Percentiles rank a stretch among this genome's conserved stretches.
These are phyloP conservation scores for Pseudomyrmex flavicornis DNA, from an alignment of 1,140 invertebrate genomes.

Conservation along the genomic window DNA sequence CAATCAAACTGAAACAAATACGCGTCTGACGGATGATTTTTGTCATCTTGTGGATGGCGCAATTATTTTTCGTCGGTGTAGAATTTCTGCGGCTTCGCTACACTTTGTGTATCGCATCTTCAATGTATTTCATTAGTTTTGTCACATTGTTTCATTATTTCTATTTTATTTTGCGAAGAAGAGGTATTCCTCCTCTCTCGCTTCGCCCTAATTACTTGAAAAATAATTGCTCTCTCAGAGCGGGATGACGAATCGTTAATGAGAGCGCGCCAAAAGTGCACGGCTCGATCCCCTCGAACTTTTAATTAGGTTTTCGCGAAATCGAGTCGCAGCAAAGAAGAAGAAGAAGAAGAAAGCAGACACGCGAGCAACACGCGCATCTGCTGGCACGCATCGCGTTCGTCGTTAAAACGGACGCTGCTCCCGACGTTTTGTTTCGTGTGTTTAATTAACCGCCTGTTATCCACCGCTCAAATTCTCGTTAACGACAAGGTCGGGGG, in stretches of 20 bases:
- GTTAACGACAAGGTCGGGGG: slow-evolving; percentile 48
- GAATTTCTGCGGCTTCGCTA: too few relatives aligned
- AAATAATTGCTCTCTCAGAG: slow-evolving; percentile 32
- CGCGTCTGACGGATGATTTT: too few relatives aligned
- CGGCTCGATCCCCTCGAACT: slow-evolving; percentile 39
- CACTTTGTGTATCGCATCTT: neutral
- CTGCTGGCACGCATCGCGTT: slow-evolving; percentile 46
- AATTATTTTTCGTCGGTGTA: too few relatives aligned
- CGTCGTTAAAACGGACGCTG: slow-evolving; percentile 49
- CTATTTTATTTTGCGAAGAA: slow-evolving; percentile 24
- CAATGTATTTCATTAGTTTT: too few relatives aligned
- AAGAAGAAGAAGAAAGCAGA: slow-evolving; percentile 4
- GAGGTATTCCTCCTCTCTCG: neutral
- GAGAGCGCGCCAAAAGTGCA: slow-evolving; percentile 66
- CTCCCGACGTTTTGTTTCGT: slow-evolving; percentile 75
- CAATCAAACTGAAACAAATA: too few relatives aligned
- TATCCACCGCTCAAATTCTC: slow-evolving; percentile 63
- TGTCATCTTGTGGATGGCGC: too few relatives aligned
- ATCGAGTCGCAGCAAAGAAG: slow-evolving; percentile 37
- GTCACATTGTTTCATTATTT: too few relatives aligned
- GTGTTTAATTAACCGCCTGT: slow-evolving; percentile 78
- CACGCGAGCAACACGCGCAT: slow-evolving; percentile 61
- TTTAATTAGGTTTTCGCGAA: slow-evolving; percentile 71
- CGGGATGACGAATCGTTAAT: slow-evolving; percentile 79
- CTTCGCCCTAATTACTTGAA: slow-evolving; percentile 50